Evolutionary conservation across 92 coral and sea anemone genomes (phyloP).

Genomic region (Siderastrea radians): DNA sequence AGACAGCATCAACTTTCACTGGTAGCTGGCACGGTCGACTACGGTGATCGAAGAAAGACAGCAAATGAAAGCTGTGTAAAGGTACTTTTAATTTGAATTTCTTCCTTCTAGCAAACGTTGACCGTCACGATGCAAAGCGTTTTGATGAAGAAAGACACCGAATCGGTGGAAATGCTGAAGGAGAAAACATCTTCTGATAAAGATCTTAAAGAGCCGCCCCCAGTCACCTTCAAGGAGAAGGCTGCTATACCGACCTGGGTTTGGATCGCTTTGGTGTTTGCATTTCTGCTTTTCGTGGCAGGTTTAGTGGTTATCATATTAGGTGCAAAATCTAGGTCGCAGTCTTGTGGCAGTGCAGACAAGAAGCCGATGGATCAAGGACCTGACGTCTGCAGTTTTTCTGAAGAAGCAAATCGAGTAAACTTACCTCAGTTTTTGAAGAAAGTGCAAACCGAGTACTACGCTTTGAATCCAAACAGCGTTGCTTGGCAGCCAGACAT

Average conservation of each 20-base stretch:
- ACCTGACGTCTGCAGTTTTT: conserved; percentile 42
- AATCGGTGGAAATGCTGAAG: conserved; percentile 14
- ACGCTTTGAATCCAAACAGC: conserved; percentile 51
- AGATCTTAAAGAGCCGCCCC: not conserved
- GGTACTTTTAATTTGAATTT: not conserved
- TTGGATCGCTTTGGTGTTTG: conserved; percentile 31
- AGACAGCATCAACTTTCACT: not conserved
- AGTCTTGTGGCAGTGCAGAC: not conserved
- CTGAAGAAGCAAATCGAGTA: conserved; percentile 78
- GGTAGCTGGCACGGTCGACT: not conserved
- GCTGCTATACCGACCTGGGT: conserved; percentile 12
- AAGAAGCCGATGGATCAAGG: not conserved
- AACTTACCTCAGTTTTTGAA: conserved; percentile 61
- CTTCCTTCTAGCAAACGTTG: not conserved
- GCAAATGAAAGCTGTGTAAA: not conserved
- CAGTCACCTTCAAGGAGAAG: not conserved
- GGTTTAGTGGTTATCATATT: conserved; percentile 17
- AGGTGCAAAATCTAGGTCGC: not conserved
- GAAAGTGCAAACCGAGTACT: conserved; percentile 76
- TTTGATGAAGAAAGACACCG: conserved; percentile 14
- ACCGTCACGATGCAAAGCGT: conserved; percentile 1
- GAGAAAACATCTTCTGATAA: not conserved
- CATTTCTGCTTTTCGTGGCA: conserved; percentile 31
- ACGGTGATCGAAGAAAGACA: not conserved
- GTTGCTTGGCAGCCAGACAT: conserved; percentile 80